Conservation (phyloP, 2,888 invertebrate species). For the Craniophora ligustri region DNA sequence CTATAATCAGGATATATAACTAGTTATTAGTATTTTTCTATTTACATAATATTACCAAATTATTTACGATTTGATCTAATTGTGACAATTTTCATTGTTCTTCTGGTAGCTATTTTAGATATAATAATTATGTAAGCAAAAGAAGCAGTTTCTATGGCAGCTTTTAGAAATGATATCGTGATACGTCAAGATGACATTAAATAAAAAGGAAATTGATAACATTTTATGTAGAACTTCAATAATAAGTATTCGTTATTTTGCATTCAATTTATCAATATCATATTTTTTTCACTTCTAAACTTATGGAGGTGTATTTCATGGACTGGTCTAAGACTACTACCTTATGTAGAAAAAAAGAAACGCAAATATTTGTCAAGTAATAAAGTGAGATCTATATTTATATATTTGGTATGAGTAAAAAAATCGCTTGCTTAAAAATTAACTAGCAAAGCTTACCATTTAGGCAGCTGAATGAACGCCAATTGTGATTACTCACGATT, state of each 20-base stretch:
- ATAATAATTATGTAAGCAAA: no score
- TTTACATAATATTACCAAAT: slow-evolving; percentile 13
- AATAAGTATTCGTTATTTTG: no score
- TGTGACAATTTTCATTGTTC: slow-evolving; percentile 25
- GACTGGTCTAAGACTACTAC: no score
- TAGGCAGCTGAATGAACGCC: slow-evolving; percentile 21
- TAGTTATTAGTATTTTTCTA: slow-evolving; percentile 27
- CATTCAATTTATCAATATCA: no score
- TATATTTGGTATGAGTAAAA: no score
- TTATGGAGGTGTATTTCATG: no score
- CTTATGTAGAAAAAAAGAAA: no score
- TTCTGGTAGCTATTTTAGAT: slow-evolving; percentile 32
- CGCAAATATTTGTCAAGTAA: no score
- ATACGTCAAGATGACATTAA: neutral
- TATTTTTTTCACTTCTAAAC: no score
- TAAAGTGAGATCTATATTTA: no score
- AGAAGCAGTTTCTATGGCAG: slow-evolving; percentile 28
- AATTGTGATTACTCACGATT: slow-evolving; percentile 31
- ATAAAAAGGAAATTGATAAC: neutral
- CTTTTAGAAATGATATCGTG: no score
- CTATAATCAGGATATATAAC: slow-evolving; percentile 34
- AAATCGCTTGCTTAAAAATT: neutral
- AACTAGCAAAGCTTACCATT: neutral
- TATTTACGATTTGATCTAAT: slow-evolving; percentile 30
- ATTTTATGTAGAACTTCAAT: neutral